These are phyloP conservation scores for Poeciliopsis prolifica DNA, from an alignment of 2,113 vertebrate species.

Conservation along the genomic window DNA sequence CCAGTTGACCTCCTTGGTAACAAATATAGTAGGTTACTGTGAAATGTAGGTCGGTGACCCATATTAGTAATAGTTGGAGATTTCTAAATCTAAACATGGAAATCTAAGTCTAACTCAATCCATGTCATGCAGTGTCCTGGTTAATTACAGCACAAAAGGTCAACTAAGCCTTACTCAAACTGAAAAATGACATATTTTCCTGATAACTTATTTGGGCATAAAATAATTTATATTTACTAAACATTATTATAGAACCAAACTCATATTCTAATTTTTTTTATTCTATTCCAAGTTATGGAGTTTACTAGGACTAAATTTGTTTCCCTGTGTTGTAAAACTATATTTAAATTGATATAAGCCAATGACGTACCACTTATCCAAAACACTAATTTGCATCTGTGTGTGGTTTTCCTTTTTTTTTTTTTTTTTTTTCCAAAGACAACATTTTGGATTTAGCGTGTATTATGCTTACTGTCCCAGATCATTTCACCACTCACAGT, in stretches of 20 bases:
- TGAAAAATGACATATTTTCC: slow-evolving; percentile 2
- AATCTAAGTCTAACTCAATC: slow-evolving; percentile 7
- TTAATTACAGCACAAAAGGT: background rate
- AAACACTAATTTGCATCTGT: slow-evolving; percentile 12
- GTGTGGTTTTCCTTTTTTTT: background rate
- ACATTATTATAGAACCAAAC: background rate
- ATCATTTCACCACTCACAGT: background rate
- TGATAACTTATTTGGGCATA: background rate
- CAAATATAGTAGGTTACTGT: slow-evolving; percentile 11
- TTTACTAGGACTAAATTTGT: background rate
- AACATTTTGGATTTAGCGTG: background rate
- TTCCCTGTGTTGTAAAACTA: background rate
- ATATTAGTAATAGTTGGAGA: slow-evolving; percentile 2
- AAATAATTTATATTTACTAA: background rate
- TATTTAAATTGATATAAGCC: background rate
- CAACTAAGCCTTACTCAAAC: background rate
- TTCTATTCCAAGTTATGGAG: background rate
- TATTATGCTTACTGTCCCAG: slow-evolving; percentile 6
- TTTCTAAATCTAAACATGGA: slow-evolving; percentile 5
- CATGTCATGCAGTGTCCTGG: slow-evolving; percentile 22
- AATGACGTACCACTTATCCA: background rate
- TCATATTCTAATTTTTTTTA: background rate
- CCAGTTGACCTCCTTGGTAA: background rate
- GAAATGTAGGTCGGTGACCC: slow-evolving; percentile 24
- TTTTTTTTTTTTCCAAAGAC: slow-evolving; percentile 5